Evolutionary conservation across 2,888 invertebrate genomes (phyloP), one percentile per base, ranked within the genome.

Genomic region (Alviniconcha strummeri): DNA sequence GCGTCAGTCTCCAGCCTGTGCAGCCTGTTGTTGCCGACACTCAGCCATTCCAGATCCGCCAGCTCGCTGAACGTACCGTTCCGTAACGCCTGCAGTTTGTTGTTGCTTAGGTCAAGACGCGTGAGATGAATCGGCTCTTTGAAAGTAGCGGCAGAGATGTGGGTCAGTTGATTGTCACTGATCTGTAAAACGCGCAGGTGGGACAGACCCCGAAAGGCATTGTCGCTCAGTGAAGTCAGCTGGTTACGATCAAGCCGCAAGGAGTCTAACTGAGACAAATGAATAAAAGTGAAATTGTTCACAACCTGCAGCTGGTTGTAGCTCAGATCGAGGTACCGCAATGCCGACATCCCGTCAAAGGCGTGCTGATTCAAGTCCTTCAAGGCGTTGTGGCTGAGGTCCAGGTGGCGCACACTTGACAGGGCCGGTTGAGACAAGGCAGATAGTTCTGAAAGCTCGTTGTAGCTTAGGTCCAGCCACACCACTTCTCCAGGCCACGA

Each of bases 351-450:
- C n/a, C 76, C 57, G 11, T 17, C 7, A n/a, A 76, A n/a, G 17
- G 0, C 15, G 8, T 3, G 15, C n/a, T 76, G 56, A n/a, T 57
- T n/a, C 3, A 76, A 19, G 6, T 55, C 5, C n/a, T 17, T 76
- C n/a, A 76, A 17, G 56, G 9, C 76, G 52, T 78, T 78, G 78
- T 78, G 78, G 52, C 78, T 78, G 64, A 64, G 64, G 36, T 78
- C 78, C 60, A 78, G 17, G 17, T 78, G 78, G 11, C 17, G 78
- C 13, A 78, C 13, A 6, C 36, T 36, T 36, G 60, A 36, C 36
- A 36, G 36, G 36, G 36, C 36, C 36, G 36, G 36, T 36, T 36
- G 13, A 36, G 36, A 36, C 36, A 60, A 56, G 60, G 36, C 15
- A 15, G 78, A 36, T 5, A 78, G 52, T 13, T 11, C 8, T 7